Base-by-base conservation (phyloP, 2,888 invertebrate genomes). In the Tridacna gigas region DNA sequence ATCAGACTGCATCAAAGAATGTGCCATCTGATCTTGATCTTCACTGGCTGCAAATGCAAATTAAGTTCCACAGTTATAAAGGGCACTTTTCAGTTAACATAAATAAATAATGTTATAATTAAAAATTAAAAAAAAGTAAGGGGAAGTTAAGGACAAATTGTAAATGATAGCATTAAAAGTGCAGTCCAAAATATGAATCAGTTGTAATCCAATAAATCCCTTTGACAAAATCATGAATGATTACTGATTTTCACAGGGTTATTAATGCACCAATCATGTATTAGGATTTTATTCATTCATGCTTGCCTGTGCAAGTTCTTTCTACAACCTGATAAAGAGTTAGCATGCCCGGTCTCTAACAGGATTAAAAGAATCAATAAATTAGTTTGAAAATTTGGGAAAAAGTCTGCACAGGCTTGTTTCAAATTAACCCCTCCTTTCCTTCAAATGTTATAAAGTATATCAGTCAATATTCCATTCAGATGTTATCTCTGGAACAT, bases 341-440 rank as follows among this genome's bases (percentile, higher is more conserved):
- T 0, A 66, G 66, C 66, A 66, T 66, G 66, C 26, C 26, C 28
- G 18, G 7, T 18, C 26, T 26, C 25, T 11, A 66, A 22, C 28
- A 66, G 26, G 66, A 26, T 26, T 66, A 26, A 66, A 66, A 66
- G 66, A 66, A 66, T 66, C 66, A 66, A 66, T 66, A 66, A 66
- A 22, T 26, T 26, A 12, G 66, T 26, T 66, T 66, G 66, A 15
- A 18, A 66, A 66, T 37, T 37, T 37, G 2, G n/a, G 37, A 37
- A 37, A 37, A 37, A 66, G 22, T 66, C 22, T 66, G 66, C 66
- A 28, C 26, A 26, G 66, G 22, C 69, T 69, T 69, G 69, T n/a
- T 45, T 47, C 47, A 20, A 26, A 18, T 69, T 69, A 69, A 69
- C 45, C 69, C 67, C 69, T 47, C 47, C 47, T 45, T 25, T 45